phyloP scores from a whole-genome alignment of 2,113 vertebrate genomes.

The Leucosticte australis region DNA sequence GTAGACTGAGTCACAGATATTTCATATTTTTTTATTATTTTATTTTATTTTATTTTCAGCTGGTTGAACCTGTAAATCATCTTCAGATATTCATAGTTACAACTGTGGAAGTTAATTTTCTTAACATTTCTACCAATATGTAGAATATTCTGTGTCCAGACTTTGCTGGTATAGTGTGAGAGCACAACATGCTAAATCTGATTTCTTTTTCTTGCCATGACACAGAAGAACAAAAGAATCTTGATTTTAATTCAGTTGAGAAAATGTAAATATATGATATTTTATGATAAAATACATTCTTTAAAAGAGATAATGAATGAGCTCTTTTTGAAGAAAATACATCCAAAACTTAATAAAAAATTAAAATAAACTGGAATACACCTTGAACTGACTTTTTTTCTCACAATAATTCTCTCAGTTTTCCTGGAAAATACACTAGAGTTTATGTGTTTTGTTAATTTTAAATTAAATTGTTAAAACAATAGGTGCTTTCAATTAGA shows the following conservation, averaged over 20 bases:
- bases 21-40: background rate
- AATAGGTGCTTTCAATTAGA: background rate
- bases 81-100: background rate
- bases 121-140: background rate
- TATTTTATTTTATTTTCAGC: background rate
- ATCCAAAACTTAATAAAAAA: background rate
- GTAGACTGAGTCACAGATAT: background rate
- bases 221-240: background rate
- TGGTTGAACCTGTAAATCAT: background rate
- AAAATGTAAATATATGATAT: background rate
- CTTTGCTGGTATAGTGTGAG: background rate
- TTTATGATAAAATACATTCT: background rate
- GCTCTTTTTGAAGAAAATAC: background rate
- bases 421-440: background rate
- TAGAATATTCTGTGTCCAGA: background rate
- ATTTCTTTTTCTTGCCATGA: background rate
- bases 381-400: background rate
- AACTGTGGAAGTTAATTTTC: background rate
- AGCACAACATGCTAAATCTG: background rate
- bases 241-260: background rate
- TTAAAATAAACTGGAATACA: background rate
- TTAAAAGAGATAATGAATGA: background rate
- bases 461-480: background rate
- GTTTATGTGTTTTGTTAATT: background rate
- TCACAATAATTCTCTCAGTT: background rate